phyloP scores from a whole-genome alignment of 2,888 invertebrate genomes.

The Megalurothrips usitatus region DNA sequence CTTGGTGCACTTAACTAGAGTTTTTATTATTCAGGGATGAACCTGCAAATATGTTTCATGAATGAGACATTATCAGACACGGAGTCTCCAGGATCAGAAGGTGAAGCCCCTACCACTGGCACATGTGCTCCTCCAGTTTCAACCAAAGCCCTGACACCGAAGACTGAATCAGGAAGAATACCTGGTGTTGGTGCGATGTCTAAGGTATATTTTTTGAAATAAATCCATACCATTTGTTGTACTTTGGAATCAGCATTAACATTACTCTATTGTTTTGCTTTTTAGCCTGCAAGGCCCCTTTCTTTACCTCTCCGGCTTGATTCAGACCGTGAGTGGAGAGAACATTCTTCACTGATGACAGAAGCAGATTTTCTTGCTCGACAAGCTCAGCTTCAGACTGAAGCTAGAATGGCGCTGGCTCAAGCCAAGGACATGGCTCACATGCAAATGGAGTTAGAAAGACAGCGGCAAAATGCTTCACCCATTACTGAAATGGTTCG shows the following conservation, averaged over 20 bases:
- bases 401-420: constrained; percentile 79
- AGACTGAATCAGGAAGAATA: background rate
- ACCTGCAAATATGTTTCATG: constrained; percentile 94
- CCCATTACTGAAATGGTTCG: constrained; percentile 84
- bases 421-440: constrained; percentile 89
- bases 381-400: constrained; percentile 77
- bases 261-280: background rate
- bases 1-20: constrained; percentile 55
- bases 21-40: constrained; percentile 63
- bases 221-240: background rate
- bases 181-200: background rate
- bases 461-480: constrained; percentile 66
- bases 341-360: constrained; percentile 43
- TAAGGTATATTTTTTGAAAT: background rate
- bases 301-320: background rate
- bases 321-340: background rate
- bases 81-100: constrained; percentile 71
- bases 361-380: constrained; percentile 76
- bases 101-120: constrained; percentile 51
- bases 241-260: background rate
- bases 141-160: constrained; percentile 35
- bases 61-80: constrained; percentile 84
- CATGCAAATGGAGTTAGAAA: constrained; percentile 82
- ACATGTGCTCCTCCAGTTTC: constrained; percentile 30
- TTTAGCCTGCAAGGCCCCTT: background rate